Evolutionary conservation across 2,888 invertebrate species (phyloP), one percentile per base, ranked within the genome.

Genomic region (Agapostemon virescens): DNA sequence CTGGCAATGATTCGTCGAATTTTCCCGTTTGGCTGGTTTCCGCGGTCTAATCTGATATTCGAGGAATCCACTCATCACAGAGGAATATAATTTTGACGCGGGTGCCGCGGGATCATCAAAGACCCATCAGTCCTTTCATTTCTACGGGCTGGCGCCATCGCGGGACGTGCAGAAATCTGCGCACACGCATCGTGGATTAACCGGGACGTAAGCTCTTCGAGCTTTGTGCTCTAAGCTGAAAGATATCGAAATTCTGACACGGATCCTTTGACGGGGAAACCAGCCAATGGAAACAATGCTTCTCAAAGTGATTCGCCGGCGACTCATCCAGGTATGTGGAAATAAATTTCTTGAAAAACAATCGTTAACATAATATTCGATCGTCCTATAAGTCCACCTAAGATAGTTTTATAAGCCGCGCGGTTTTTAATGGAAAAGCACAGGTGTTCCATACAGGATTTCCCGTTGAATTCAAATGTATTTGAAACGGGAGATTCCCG

Each of bases 81-180:
- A 40, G 63, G 36, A 33, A 69, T 55, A 77, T 69, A 79, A 77
- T 69, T 78, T 77, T 40, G 42, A 52, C 40, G n/a, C 58, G 15
- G 58, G 26, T 26, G 55, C 15, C 55, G 64, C 23, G n/a, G 42
- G 40, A 76, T 77, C 69, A 52, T 79, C 78, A 77, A 77, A 77
- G 78, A 40, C 36, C 66, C 66, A 55, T 58, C 69, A 45, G 36
- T 23, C 69, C 55, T 77, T 66, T 77, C 69, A 77, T 69, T 77
- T 55, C 52, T 36, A 23, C 26, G 36, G n/a, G 26, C 45, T 33
- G 30, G 26, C 55, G 64, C n/a, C 42, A 0, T 15, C 20, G 23
- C 42, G 23, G 20, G 45, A 6, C 49, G n/a, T n/a, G 49, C 11
- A 38, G 78, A 30, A 77, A 55, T 61, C 58, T 5, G 73, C 33